Base-by-base conservation (phyloP, 2,113 vertebrate species). In the Zosterops hypoxanthus region DNA sequence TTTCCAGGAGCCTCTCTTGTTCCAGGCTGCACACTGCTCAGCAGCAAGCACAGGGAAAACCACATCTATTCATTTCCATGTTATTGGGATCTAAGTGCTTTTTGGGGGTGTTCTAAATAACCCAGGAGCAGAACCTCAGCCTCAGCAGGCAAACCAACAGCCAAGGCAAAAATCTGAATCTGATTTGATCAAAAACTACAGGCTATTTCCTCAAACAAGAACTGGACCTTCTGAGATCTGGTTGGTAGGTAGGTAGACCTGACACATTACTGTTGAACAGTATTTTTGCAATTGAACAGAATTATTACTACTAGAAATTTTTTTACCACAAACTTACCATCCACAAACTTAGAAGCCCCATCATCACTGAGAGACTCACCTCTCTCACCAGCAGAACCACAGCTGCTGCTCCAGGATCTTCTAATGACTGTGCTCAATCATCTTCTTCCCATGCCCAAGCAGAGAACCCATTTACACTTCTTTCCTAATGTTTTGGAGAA, bases 101-200 rank as follows among this genome's bases (percentile, higher is more conserved):
- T 53, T 8, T 0, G 13, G 2, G 7, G 14, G 0, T 3, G 8
- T 68, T 41, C 24, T 53, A 69, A n/a, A 22, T 68, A 82, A 64
- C 52, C n/a, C 61, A 61, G 36, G 31, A 72, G 24, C 50, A 78
- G 66, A 80, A 86, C 6, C 6, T 16, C 47, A 66, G 18, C 33
- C 50, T 6, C 1, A 11, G 33, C 50, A 63, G 28, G 56, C 31
- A 55, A 82, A 75, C 26, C 71, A 96, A 36, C 33, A 86, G n/a
- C 53, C 66, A 68, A 81, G 52, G n/a, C 39, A 73, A 93, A 94
- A 86, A 55, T 86, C 64, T 86, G 47, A 73, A 70, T 59, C 0
- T 14, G 33, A 26, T 83, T 50, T 86, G 33, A 68, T 64, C 5
- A 71, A 93, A 83, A 75, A 24, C 25, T 26, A 33, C 57, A 14